Evolutionary conservation across 2,113 vertebrate genomes (phyloP), one percentile per base, ranked within the genome.

Genomic region (Rynchops niger): DNA sequence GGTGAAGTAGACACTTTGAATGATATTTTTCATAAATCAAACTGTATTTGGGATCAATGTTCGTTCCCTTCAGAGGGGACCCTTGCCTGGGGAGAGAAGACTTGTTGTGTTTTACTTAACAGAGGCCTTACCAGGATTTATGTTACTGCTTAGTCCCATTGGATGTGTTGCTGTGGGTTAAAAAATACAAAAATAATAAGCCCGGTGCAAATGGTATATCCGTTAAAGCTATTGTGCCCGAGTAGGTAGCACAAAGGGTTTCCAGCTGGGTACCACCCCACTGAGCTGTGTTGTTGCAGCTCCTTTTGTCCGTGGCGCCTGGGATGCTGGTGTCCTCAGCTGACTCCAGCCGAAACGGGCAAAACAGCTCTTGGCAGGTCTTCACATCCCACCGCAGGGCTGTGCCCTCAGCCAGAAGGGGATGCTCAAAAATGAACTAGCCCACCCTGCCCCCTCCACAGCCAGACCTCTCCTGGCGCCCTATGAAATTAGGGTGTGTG

Each of bases 161-260:
- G 56, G 32, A 58, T 85, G 17, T 47, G 38, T 50, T 89, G 84
- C 23, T 56, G 15, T 63, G 62, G 38, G 12, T 73, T 88, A 81
- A 88, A 77, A 95, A 76, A 30, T 11, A 61, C 0, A 2, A 32
- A 20, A 76, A 11, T 20, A 76, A 53, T 58, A 73, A 93, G 29
- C 38, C 32, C 2, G 3, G 62, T 88, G 89, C 16, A 91, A 73
- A 85, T 56, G 2, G 5, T 62, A 6, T 42, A 38, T 77, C 43
- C 34, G 7, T n/a, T 34, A 45, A 61, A 85, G 63, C 92, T 47
- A 34, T 66, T 72, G 63, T 88, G 77, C 90, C 72, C 3, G 19
- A 58, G 62, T 92, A 97, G 94, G 93, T 91, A 92, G 84, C 93
- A 94, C 82, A 88, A 97, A 93, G 87, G 70, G 85, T 94, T 92